phyloP scores from a whole-genome alignment of 2,113 vertebrate genomes.

The Numenius arquata region DNA sequence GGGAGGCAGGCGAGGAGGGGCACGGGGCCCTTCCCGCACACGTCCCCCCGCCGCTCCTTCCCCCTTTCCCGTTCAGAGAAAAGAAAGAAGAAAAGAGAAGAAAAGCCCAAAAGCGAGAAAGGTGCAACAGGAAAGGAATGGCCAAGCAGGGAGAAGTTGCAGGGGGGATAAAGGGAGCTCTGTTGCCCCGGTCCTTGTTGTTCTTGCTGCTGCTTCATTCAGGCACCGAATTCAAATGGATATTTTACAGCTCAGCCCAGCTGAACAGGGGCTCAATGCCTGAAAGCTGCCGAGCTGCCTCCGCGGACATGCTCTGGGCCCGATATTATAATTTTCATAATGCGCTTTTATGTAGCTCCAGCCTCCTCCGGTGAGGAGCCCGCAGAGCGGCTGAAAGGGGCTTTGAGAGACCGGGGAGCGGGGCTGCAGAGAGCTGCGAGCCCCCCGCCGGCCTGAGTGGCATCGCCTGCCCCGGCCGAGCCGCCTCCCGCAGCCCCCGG shows the following conservation, averaged over 20 bases:
- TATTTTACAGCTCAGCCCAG: conserved; percentile 74
- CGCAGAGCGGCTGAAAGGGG: conserved; percentile 80
- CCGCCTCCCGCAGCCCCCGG: not conserved
- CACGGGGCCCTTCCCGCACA: not conserved
- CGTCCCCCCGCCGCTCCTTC: not conserved
- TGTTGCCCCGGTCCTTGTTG: conserved; percentile 64
- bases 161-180: conserved; percentile 74
- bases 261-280: conserved; percentile 76
- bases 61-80: not conserved
- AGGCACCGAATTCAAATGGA: conserved; percentile 77
- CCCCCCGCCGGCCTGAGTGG: conserved; percentile 78
- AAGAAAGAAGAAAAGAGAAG: not conserved
- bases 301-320: conserved; percentile 75
- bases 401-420: conserved; percentile 75
- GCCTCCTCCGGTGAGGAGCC: conserved; percentile 81
- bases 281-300: conserved; percentile 76
- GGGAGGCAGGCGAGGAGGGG: not conserved
- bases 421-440: conserved; percentile 67
- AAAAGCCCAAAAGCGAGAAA: conserved; percentile 47
- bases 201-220: conserved; percentile 66
- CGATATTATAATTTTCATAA: conserved; percentile 87
- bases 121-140: conserved; percentile 70
- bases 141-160: conserved; percentile 62
- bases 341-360: conserved; percentile 81
- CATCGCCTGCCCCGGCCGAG: conserved; percentile 70